These are phyloP conservation scores for Microctenopoma lineatum DNA, from an alignment of 2,797 vertebrate species.

Conservation along the genomic window DNA sequence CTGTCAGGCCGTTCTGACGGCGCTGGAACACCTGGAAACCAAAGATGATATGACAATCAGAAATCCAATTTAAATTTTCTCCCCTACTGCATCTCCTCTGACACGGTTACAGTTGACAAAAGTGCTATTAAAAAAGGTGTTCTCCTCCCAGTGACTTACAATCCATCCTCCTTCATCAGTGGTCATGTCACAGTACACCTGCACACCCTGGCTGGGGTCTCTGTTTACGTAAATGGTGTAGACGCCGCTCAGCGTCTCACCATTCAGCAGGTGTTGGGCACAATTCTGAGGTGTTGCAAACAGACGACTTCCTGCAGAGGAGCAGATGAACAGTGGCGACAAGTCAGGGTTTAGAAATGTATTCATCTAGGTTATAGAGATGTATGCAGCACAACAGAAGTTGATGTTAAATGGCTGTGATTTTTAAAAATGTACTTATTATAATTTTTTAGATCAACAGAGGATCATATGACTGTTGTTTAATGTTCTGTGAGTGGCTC, in stretches of 20 bases:
- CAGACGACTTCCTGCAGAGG: conserved; percentile 88
- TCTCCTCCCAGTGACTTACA: conserved; percentile 83
- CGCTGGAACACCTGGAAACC: conserved; percentile 92
- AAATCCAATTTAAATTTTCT: not conserved
- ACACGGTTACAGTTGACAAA: not conserved
- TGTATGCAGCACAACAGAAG: not conserved
- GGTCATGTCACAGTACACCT: conserved; percentile 97
- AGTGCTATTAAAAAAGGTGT: not conserved
- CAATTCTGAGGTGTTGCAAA: conserved; percentile 97
- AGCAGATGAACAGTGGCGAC: conserved; percentile 10
- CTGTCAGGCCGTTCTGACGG: conserved; percentile 94
- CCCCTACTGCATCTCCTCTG: not conserved
- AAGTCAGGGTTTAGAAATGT: conserved; percentile 8
- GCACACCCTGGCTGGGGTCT: conserved; percentile 90
- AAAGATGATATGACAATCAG: not conserved
- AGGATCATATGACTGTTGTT: not conserved
- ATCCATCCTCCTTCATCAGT: conserved; percentile 97
- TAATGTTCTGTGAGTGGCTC: not conserved
- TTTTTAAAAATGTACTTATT: not conserved
- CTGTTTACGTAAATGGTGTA: conserved; percentile 95
- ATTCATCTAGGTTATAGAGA: not conserved
- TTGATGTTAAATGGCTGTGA: not conserved
- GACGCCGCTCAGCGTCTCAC: conserved; percentile 90
- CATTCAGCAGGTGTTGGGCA: conserved; percentile 94
- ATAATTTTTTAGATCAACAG: not conserved